Percentiles rank a stretch among this genome's conserved stretches.
Evolutionary conservation across 2,888 invertebrate genomes (phyloP).

Genomic region (Dryobotodes eremita): DNA sequence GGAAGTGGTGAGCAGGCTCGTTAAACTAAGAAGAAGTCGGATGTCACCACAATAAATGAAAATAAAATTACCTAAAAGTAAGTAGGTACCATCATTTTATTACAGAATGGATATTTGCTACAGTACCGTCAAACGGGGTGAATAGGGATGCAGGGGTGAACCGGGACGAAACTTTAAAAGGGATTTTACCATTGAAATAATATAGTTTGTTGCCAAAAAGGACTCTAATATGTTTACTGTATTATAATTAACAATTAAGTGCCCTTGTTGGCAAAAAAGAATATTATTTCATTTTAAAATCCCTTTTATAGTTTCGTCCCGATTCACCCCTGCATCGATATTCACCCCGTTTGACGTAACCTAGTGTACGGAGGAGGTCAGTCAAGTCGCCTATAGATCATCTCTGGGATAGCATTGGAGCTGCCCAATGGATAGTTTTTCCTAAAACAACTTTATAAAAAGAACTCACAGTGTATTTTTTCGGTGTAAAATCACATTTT

Average conservation of each 20-base stretch:
- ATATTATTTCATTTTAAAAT: no score
- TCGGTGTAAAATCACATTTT: constrained; percentile 77
- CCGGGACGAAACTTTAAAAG: no score
- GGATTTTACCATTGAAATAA: no score
- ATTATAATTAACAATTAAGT: no score
- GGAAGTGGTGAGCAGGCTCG: not conserved
- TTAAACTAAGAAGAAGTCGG: not conserved
- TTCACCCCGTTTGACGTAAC: no score
- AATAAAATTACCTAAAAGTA: not conserved
- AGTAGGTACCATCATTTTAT: not conserved
- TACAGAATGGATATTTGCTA: not conserved
- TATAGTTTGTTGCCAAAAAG: no score
- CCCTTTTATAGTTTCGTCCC: no score
- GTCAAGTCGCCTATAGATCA: not conserved
- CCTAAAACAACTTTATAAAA: not conserved
- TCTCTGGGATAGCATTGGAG: not conserved
- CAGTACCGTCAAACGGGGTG: no score
- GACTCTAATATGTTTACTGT: no score
- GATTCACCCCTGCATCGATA: no score
- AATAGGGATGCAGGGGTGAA: no score
- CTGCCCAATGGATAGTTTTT: not conserved
- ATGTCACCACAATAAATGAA: not conserved
- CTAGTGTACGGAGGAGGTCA: not conserved
- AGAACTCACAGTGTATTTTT: constrained; percentile 78
- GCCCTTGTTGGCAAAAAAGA: no score